Base-by-base conservation (phyloP, 1,140 invertebrate genomes). In the Heliothis subflexa region DNA sequence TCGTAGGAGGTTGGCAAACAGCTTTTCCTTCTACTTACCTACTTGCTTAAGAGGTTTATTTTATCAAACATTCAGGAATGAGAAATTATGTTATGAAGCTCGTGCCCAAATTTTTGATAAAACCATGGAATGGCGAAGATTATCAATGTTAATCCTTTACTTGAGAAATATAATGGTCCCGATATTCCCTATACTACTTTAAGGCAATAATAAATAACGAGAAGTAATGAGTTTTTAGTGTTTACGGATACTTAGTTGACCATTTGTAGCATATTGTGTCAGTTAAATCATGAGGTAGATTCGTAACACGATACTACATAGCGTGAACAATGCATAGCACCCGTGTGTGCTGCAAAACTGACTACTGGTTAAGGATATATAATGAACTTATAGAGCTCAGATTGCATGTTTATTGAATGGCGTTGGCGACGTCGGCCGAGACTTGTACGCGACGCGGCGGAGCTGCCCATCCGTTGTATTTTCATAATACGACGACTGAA, bases 401-500 rank as follows among this genome's bases (percentile, higher is more conserved):
- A 79, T 92, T 88, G 86, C 91, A 86, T 94, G 91, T 94, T 94
- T 93, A 92, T 88, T 83, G 88, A 91, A 89, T 80, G 80, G 61
- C 68, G 45, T 74, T 54, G 77, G 68, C 80, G 74, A 49, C 70
- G n/a, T 62, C 45, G 55, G 40, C 72, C 71, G 49, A n/a, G 59
- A 62, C 57, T 75, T 64, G 59, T 82, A 70, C 78, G 61, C 82
- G 61, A 71, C 79, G 74, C 79, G 54, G 79, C 79, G 85, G 84
- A 86, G 74, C 79, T 50, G 79, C 79, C 85, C 84, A 86, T 85
- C 85, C 86, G 79, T 86, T 87, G 83, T 91, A 90, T 93, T 93
- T 93, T 89, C 91, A 93, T 92, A 93, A 93, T 89, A 92, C 86
- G 59, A 64, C 59, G 57, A 52, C 73, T 87, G 82, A 86, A 88